These are phyloP conservation scores for Zaprionus bogoriensis DNA, from an alignment of 2,888 invertebrate genomes.

Conservation along the genomic window DNA sequence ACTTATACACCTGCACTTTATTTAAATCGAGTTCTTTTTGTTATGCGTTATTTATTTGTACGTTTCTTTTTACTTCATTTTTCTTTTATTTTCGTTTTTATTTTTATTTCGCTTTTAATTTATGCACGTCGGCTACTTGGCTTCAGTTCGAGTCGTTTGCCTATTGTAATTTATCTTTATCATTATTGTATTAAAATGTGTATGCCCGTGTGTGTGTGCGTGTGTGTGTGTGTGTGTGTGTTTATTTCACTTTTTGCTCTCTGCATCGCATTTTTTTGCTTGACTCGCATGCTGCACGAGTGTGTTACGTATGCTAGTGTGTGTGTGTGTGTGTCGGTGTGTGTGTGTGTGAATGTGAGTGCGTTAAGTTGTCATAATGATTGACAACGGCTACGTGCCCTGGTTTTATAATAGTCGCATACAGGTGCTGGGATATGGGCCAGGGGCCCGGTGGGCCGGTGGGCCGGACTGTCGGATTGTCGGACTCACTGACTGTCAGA, in stretches of 20 bases:
- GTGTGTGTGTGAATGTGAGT: conserved; percentile 31
- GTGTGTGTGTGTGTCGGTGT: not conserved
- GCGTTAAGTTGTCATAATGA: conserved; percentile 73
- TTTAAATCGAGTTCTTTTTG: conserved; percentile 35
- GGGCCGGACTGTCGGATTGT: too few species aligned
- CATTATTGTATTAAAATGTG: conserved; percentile 57
- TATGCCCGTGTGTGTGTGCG: conserved; percentile 16
- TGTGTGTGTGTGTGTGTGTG: conserved; percentile 9
- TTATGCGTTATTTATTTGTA: conserved; percentile 16
- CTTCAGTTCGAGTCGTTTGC: conserved; percentile 30
- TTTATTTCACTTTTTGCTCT: conserved; percentile 22
- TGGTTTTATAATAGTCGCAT: conserved; percentile 49
- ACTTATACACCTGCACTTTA: conserved; percentile 41
- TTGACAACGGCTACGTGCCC: conserved; percentile 74
- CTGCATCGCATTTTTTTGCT: conserved; percentile 5
- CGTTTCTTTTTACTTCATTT: conserved; percentile 2
- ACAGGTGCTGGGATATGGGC: not conserved
- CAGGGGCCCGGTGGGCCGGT: too few species aligned
- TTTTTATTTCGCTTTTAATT: conserved; percentile 40
- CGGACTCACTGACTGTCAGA: conserved; percentile 1
- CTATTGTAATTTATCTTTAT: conserved; percentile 67
- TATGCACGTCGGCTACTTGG: conserved; percentile 58
- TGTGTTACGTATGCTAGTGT: not conserved
- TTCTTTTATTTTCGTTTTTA: conserved; percentile 16
- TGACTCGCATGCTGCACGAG: conserved; percentile 5